These are phyloP conservation scores for Macroteleia sp. DNA, from an alignment of 2,888 invertebrate species.

Conservation along the genomic window DNA sequence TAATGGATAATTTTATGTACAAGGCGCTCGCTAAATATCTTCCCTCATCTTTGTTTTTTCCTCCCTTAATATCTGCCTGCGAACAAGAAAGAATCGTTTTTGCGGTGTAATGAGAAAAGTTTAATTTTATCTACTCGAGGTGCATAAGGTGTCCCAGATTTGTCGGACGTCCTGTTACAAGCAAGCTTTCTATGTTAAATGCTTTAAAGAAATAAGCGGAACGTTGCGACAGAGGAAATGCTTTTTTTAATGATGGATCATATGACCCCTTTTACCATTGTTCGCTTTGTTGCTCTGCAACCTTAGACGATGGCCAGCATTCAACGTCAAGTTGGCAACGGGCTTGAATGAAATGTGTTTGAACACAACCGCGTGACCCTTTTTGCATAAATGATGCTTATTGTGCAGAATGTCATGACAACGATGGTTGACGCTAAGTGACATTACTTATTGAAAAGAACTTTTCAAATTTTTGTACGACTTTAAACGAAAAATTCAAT, in stretches of 20 bases:
- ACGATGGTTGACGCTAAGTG: slow-evolving; percentile 1
- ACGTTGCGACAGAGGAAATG: background rate
- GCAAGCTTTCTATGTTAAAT: slow-evolving; percentile 23
- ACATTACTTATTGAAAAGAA: no score
- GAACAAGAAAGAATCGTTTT: slow-evolving; percentile 19
- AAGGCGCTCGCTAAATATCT: slow-evolving; percentile 10
- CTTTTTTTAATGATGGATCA: slow-evolving; percentile 14
- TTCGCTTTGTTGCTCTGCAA: slow-evolving; percentile 9
- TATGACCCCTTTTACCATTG: slow-evolving; percentile 9
- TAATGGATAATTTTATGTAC: slow-evolving; percentile 43
- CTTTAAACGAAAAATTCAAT: no score
- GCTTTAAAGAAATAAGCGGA: background rate
- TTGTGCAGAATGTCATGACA: background rate
- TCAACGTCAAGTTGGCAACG: slow-evolving; percentile 14
- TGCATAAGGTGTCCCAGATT: slow-evolving; percentile 18
- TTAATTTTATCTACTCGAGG: slow-evolving; percentile 41
- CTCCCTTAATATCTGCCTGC: background rate
- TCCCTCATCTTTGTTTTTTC: slow-evolving; percentile 16
- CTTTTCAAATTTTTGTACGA: no score
- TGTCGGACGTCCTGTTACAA: slow-evolving; percentile 13
- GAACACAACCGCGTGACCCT: slow-evolving; percentile 7
- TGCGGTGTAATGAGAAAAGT: slow-evolving; percentile 47
- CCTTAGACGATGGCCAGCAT: slow-evolving; percentile 2
- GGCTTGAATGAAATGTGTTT: slow-evolving; percentile 25
- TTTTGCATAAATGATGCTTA: slow-evolving; percentile 12